Percentiles rank a stretch among this genome's conserved stretches.
phyloP scores from a whole-genome alignment of 2,888 invertebrate species.

The Tillus elongatus region DNA sequence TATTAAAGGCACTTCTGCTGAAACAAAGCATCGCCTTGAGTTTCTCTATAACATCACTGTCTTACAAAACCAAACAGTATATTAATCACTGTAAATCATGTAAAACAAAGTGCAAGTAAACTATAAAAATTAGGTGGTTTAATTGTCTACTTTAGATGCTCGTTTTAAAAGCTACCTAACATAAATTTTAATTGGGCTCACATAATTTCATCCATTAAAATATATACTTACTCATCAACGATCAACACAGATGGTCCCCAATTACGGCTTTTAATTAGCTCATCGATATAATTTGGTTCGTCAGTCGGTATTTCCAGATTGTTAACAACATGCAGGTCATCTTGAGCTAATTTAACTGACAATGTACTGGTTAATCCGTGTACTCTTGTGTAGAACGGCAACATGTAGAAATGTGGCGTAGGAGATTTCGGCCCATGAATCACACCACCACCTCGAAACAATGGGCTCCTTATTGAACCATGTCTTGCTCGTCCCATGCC shows the following conservation, averaged over 20 bases:
- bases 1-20: too few species aligned
- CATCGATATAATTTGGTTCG: conserved; percentile 66
- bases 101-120: too few species aligned
- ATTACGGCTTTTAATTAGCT: conserved; percentile 71
- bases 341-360: conserved; percentile 88
- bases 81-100: too few species aligned
- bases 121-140: too few species aligned
- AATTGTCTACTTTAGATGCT: too few species aligned
- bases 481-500: conserved; percentile 76
- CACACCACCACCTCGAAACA: conserved; percentile 75
- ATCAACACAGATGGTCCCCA: conserved; percentile 97
- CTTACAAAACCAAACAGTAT: too few species aligned
- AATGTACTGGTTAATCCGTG: conserved; percentile 74
- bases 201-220: too few species aligned
- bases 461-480: conserved; percentile 83
- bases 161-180: too few species aligned
- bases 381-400: conserved; percentile 68
- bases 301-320: conserved; percentile 77
- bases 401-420: conserved; percentile 86
- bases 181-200: too few species aligned
- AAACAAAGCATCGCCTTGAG: too few species aligned
- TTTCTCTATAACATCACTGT: too few species aligned
- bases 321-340: conserved; percentile 87
- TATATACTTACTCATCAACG: conserved; percentile 70
- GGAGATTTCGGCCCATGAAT: conserved; percentile 89